These are phyloP conservation scores for Trachymyrmex cornetzi DNA, from an alignment of 1,140 invertebrate genomes.

Conservation along the genomic window DNA sequence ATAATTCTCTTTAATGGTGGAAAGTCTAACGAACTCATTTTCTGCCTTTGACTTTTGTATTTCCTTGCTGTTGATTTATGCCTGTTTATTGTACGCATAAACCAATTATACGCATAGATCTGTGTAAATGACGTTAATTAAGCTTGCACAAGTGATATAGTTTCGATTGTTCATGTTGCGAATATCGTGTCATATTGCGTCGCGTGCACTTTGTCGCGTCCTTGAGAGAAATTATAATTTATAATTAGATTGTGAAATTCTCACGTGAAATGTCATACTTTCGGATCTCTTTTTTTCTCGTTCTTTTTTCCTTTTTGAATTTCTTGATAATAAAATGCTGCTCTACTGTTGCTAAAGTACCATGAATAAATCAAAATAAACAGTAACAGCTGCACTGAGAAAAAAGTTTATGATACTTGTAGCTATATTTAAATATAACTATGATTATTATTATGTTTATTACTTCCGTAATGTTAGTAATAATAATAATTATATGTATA, in stretches of 20 bases:
- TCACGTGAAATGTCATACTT: constrained; percentile 20
- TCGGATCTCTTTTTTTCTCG: neutral
- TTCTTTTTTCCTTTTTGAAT: neutral
- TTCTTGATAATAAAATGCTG: neutral
- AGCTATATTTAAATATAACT: no score
- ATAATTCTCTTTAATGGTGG: neutral
- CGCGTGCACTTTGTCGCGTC: constrained; percentile 19
- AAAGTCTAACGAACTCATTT: neutral
- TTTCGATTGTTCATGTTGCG: constrained; percentile 38
- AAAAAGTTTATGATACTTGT: no score
- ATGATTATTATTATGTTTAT: no score
- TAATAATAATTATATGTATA: no score
- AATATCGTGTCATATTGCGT: constrained; percentile 13
- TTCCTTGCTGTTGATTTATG: constrained; percentile 34
- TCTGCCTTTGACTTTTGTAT: constrained; percentile 11
- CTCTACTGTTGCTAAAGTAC: neutral
- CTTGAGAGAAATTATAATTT: constrained; percentile 37
- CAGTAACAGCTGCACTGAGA: neutral
- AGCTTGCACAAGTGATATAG: constrained; percentile 19
- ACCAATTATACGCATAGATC: neutral
- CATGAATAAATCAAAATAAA: neutral
- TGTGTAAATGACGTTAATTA: constrained; percentile 26
- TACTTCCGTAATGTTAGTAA: no score
- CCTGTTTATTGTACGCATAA: constrained; percentile 29
- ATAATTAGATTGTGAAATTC: neutral